A percentile compares a stretch with the other conserved stretches of the same genome.
phyloP scores from a whole-genome alignment of 1,140 invertebrate species.

The Zaprionus vittiger region DNA sequence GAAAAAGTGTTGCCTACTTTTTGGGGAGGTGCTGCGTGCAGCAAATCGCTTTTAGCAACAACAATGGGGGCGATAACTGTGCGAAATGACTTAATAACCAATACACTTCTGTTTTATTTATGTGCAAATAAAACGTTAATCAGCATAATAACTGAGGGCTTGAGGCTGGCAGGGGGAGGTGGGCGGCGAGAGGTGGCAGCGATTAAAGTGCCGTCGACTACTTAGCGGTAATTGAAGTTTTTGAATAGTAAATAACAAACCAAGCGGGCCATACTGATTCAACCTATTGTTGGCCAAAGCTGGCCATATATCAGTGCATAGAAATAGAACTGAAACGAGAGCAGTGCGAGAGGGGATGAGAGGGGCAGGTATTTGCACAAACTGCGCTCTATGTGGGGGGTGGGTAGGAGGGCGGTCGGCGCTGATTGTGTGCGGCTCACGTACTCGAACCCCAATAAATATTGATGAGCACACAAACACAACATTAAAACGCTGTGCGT shows the following conservation, averaged over 20 bases:
- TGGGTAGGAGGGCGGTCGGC: not conserved
- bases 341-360: not conserved
- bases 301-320: conserved; percentile 58
- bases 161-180: not conserved
- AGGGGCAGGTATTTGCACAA: conserved; percentile 1
- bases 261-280: not conserved
- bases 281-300: conserved; percentile 6
- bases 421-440: conserved; percentile 76
- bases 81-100: conserved; percentile 73
- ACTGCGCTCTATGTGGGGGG: not conserved
- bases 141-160: conserved; percentile 54
- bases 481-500: conserved; percentile 81
- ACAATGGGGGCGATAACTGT: conserved; percentile 38
- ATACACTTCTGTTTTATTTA: conserved; percentile 68
- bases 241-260: conserved; percentile 75
- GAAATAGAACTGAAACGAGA: not conserved
- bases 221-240: conserved; percentile 77
- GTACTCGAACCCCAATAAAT: conserved; percentile 81
- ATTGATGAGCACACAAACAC: conserved; percentile 81
- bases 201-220: conserved; percentile 60
- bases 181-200: not conserved
- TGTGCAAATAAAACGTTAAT: conserved; percentile 70
- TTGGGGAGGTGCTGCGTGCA: conserved; percentile 31
- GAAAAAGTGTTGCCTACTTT: conserved; percentile 40
- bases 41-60: conserved; percentile 31